A percentile compares a stretch with the other conserved stretches of the same genome.
Conservation (phyloP, 2,113 vertebrate genomes). For the Brienomyrus longianalis region DNA sequence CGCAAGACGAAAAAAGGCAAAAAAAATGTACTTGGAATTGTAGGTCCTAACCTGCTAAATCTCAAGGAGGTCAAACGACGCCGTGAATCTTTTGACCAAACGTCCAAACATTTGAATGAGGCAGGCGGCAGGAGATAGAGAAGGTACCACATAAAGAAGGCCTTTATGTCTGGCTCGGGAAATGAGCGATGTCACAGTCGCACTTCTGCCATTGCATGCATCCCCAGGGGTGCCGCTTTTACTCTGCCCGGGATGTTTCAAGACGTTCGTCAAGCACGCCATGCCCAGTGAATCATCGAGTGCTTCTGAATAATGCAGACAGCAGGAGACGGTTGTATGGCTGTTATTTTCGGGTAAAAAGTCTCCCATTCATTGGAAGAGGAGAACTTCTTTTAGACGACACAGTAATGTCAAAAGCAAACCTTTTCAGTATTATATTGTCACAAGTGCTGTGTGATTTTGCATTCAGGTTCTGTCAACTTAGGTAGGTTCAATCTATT, state of each 20-base stretch:
- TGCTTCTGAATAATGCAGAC: constrained; percentile 38
- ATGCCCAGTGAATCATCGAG: background rate
- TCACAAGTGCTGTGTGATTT: background rate
- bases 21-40: constrained; percentile 34
- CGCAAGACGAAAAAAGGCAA: constrained; percentile 31
- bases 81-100: constrained; percentile 42
- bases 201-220: constrained; percentile 25
- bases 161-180: constrained; percentile 40
- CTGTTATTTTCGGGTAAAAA: constrained; percentile 40
- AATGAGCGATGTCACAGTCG: constrained; percentile 34
- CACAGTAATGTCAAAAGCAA: background rate
- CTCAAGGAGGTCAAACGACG: constrained; percentile 19
- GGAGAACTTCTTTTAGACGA: constrained; percentile 32
- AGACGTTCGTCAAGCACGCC: constrained; percentile 33
- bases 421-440: constrained; percentile 2
- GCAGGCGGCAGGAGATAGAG: constrained; percentile 31
- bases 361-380: constrained; percentile 28
- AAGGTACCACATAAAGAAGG: constrained; percentile 35
- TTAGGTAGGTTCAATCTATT: background rate
- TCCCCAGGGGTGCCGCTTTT: background rate
- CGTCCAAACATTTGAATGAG: constrained; percentile 42
- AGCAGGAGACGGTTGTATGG: constrained; percentile 23
- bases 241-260: constrained; percentile 24
- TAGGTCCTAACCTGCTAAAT: constrained; percentile 33
- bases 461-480: no score